Percentiles rank a stretch among this genome's conserved stretches.
phyloP scores from a whole-genome alignment of 1,140 invertebrate genomes.

The Lepidotrigona ventralis region DNA sequence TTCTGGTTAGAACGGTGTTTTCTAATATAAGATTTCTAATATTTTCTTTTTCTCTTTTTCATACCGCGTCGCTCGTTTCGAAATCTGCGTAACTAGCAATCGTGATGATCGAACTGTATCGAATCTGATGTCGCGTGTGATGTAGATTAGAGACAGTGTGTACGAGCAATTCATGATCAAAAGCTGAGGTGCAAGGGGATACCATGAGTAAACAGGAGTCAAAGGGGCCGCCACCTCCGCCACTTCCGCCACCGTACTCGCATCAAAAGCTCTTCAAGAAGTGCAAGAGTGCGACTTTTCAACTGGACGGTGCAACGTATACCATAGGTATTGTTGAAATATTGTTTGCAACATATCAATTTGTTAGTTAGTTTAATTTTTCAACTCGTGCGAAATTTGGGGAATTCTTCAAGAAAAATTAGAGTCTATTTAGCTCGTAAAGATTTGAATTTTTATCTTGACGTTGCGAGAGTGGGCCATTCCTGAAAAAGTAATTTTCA shows the following conservation, averaged over 20 bases:
- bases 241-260: constrained; percentile 53
- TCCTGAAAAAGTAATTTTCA: too few relatives aligned
- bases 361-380: neutral
- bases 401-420: too few relatives aligned
- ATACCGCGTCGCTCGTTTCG: neutral
- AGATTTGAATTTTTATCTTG: neutral
- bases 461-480: too few relatives aligned
- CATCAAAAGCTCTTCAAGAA: constrained; percentile 85
- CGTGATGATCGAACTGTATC: neutral
- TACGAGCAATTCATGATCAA: constrained; percentile 34
- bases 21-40: neutral
- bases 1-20: neutral
- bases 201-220: constrained; percentile 39
- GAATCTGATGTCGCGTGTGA: constrained; percentile 8
- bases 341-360: neutral
- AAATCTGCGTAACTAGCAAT: neutral
- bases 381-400: neutral
- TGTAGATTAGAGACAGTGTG: neutral
- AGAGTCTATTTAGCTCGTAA: too few relatives aligned
- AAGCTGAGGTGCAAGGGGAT: constrained; percentile 38
- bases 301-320: constrained; percentile 88
- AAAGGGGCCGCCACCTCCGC: constrained; percentile 55
- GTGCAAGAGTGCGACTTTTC: constrained; percentile 89
- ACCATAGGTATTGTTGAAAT: constrained; percentile 85
- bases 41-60: neutral